These are phyloP conservation scores for Protaetia brevitarsis DNA, from an alignment of 1,140 invertebrate species.

Conservation along the genomic window DNA sequence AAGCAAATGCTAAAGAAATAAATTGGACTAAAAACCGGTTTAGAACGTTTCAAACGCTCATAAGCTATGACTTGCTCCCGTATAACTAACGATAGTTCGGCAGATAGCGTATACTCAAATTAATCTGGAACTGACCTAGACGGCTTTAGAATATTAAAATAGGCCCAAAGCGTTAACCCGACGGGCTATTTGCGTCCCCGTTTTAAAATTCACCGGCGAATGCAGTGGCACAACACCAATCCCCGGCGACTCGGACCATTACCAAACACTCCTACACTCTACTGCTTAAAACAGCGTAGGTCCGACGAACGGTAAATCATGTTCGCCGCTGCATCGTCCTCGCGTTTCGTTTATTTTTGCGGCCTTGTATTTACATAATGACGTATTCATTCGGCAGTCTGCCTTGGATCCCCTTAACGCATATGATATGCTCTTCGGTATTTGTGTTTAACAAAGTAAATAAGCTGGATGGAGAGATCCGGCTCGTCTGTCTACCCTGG, in stretches of 20 bases:
- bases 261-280: too few species aligned
- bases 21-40: too few species aligned
- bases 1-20: too few species aligned
- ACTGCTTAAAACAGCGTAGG: too few species aligned
- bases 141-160: not conserved
- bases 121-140: slow-evolving; percentile 15
- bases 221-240: not conserved
- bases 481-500: not conserved
- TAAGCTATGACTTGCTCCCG: not conserved
- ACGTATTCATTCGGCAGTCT: not conserved
- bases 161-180: not conserved
- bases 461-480: not conserved
- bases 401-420: not conserved
- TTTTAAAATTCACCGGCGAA: slow-evolving; percentile 1
- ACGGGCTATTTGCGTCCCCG: not conserved
- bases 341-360: not conserved
- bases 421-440: too few species aligned
- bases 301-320: not conserved
- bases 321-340: not conserved
- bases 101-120: not conserved
- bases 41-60: too few species aligned
- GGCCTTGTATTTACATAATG: slow-evolving; percentile 1
- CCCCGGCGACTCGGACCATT: too few species aligned
- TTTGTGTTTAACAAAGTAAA: too few species aligned
- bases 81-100: too few species aligned